Evolutionary conservation across 2,888 invertebrate species (phyloP).

Genomic region (Gasteruption jaculator): DNA sequence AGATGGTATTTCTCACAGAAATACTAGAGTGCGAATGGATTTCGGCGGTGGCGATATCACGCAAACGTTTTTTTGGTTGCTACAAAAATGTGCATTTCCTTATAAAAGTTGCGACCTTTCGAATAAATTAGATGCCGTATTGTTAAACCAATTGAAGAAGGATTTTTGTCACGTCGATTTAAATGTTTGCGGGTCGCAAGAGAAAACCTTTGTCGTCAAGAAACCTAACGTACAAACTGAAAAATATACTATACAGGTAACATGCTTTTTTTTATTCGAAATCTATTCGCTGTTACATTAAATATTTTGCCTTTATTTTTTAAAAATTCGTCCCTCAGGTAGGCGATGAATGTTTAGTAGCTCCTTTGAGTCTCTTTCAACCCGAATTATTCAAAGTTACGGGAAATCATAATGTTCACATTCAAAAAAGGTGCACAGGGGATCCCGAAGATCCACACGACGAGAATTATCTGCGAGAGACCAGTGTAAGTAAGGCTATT

Average conservation of each 20-base stretch:
- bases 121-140: slow-evolving; percentile 70
- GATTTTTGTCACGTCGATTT: slow-evolving; percentile 88
- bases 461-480: slow-evolving; percentile 86
- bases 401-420: slow-evolving; percentile 68
- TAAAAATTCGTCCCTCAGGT: slow-evolving; percentile 61
- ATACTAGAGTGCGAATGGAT: slow-evolving; percentile 77
- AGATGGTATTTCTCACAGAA: slow-evolving; percentile 89
- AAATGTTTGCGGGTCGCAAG: slow-evolving; percentile 83
- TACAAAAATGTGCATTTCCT: slow-evolving; percentile 87
- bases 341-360: slow-evolving; percentile 90
- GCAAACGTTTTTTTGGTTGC: slow-evolving; percentile 81
- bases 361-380: slow-evolving; percentile 82
- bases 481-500: slow-evolving; percentile 57
- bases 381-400: slow-evolving; percentile 86
- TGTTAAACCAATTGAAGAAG: slow-evolving; percentile 82
- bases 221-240: slow-evolving; percentile 66
- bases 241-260: slow-evolving; percentile 69
- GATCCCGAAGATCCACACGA: slow-evolving; percentile 94
- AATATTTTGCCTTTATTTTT: slow-evolving; percentile 22
- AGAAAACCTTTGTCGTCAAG: slow-evolving; percentile 72
- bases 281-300: slow-evolving; percentile 2
- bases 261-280: slow-evolving; percentile 2
- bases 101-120: slow-evolving; percentile 75
- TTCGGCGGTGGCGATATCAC: slow-evolving; percentile 92
- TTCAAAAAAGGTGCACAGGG: slow-evolving; percentile 66